Percentiles rank a stretch among this genome's conserved stretches.
Evolutionary conservation across 2,797 vertebrate genomes (phyloP).

Genomic region (Podarcis lilfordi): DNA sequence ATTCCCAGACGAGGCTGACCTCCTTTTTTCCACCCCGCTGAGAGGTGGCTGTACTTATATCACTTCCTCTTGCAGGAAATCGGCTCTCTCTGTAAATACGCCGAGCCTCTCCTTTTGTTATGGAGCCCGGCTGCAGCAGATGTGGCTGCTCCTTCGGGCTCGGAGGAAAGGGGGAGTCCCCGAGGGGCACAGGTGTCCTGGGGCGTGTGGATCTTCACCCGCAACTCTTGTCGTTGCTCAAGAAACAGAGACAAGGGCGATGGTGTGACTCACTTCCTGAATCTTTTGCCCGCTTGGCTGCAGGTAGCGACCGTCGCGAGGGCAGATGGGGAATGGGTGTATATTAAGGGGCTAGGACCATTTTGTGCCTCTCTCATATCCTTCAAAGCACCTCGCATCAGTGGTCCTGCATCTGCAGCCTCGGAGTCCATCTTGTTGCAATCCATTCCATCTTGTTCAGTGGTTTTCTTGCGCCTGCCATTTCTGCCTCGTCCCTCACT

Average conservation of each 20-base stretch:
- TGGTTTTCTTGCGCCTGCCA: not conserved
- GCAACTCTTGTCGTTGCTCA: not conserved
- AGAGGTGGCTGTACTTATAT: not conserved
- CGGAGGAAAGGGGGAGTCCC: not conserved
- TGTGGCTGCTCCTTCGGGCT: not conserved
- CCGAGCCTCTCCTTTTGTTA: constrained; percentile 2
- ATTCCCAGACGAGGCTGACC: too few relatives aligned
- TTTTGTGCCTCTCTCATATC: not conserved
- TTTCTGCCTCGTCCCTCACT: not conserved
- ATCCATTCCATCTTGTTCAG: not conserved
- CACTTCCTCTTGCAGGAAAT: constrained; percentile 74
- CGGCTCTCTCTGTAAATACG: not conserved
- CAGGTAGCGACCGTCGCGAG: too few relatives aligned
- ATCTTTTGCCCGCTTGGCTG: too few relatives aligned
- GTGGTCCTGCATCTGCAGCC: not conserved
- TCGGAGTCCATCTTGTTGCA: not conserved
- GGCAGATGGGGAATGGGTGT: too few relatives aligned
- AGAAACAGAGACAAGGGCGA: not conserved
- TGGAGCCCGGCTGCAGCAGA: not conserved
- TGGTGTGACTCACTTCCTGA: not conserved
- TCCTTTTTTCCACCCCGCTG: too few relatives aligned
- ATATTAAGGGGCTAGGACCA: not conserved
- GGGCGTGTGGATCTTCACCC: not conserved
- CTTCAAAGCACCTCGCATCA: too few relatives aligned
- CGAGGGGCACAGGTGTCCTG: not conserved